Base-by-base conservation (phyloP, 2,888 invertebrate genomes). In the Spicauda simplicius region DNA sequence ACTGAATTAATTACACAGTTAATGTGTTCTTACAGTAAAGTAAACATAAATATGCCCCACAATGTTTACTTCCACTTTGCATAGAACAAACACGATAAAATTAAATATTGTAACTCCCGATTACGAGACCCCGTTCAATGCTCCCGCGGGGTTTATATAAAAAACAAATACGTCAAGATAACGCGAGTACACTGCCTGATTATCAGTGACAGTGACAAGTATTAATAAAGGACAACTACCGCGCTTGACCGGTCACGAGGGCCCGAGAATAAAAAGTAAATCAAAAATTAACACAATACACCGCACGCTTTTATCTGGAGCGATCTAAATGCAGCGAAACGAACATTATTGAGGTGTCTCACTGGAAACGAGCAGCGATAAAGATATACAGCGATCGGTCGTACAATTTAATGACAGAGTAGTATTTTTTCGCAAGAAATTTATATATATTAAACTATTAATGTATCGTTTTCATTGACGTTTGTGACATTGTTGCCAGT, bases 161-260 rank as follows among this genome's bases (percentile, higher is more conserved):
- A 81, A 85, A 82, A 84, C 81, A 85, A 85, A 84, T 85, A 85
- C 80, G 82, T 86, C 86, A 81, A 83, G 87, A 87, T 88, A 87
- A 81, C 79, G 78, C 80, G 70, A 33, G 58, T 81, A 70, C 74
- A 76, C 74, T 77, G 76, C 67, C 74, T 77, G 78, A 79, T 85
- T 90, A 91, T 90, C 91, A 83, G 79, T 86, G 88, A 90, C 88
- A 87, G 83, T 86, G 91, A 90, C 90, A 88, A 85, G 90, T 89
- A 86, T 89, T 89, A 89, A 90, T 90, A 90, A 90, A 91, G 85
- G 84, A 86, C 82, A 80, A 89, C 90, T 86, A 85, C 89, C 78
- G 83, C 81, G 81, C 79, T 81, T 85, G 83, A 80, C 77, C 76
- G 75, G 69, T 67, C 64, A 65, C 66, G 70, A 72, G 73, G 71